Percentiles rank a stretch among this genome's conserved stretches.
These are phyloP conservation scores for Carduelis carduelis DNA, from an alignment of 2,797 vertebrate species.

Conservation along the genomic window DNA sequence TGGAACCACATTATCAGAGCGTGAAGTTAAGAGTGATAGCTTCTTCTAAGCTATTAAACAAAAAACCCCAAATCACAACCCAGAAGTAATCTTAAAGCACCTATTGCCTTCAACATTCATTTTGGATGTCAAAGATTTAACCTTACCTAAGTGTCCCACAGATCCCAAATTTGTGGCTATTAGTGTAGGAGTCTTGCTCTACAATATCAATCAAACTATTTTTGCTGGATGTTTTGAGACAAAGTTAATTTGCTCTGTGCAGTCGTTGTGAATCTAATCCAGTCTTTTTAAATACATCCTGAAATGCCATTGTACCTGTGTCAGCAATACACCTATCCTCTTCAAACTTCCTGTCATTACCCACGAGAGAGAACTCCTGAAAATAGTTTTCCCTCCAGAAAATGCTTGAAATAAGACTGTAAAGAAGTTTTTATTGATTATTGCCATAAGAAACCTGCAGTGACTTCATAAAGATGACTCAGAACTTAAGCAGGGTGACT, in stretches of 20 bases:
- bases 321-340: not conserved
- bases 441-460: not conserved
- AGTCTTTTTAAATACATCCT: not conserved
- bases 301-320: not conserved
- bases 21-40: not conserved
- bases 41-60: not conserved
- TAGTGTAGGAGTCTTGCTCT: not conserved
- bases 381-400: not conserved
- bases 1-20: not conserved
- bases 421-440: slow-evolving; percentile 9
- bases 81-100: not conserved
- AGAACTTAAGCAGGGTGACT: not conserved
- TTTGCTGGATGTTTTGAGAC: not conserved
- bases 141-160: not conserved
- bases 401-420: not conserved
- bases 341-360: not conserved
- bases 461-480: slow-evolving; percentile 53
- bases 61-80: not conserved
- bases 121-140: not conserved
- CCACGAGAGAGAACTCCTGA: not conserved
- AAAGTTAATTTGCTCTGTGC: not conserved
- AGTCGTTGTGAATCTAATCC: not conserved
- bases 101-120: not conserved
- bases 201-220: not conserved
- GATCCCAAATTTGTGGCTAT: not conserved